Conservation (phyloP, 2,888 invertebrate genomes). For the Pherbina coryleti region DNA sequence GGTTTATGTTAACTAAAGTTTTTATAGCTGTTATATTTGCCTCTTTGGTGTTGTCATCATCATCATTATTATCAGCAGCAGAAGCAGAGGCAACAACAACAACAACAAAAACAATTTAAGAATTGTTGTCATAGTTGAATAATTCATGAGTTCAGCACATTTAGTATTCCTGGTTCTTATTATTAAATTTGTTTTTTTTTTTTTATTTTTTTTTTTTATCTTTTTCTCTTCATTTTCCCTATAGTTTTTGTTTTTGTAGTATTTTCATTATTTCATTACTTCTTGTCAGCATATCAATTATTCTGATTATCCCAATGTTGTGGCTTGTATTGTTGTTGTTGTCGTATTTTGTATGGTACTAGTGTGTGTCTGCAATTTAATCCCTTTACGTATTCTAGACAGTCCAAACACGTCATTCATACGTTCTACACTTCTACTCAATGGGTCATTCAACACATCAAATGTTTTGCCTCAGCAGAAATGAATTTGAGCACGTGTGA, state of each 20-base stretch:
- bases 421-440: not conserved
- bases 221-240: not conserved
- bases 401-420: not conserved
- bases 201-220: not conserved
- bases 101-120: not conserved
- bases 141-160: conserved; percentile 11
- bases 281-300: conserved; percentile 33
- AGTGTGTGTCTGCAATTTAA: not conserved
- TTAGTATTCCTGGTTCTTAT: not conserved
- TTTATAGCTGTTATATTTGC: no score
- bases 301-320: conserved; percentile 7
- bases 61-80: not conserved
- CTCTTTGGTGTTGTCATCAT: not conserved
- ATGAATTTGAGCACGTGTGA: no score
- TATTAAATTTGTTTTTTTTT: not conserved
- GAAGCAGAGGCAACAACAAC: not conserved
- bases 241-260: not conserved
- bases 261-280: conserved; percentile 6
- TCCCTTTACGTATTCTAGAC: not conserved
- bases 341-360: not conserved
- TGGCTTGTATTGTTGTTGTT: not conserved
- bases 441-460: not conserved
- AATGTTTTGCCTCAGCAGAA: no score
- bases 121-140: conserved; percentile 16
- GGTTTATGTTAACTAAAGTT: no score